Base-by-base conservation (phyloP, 2,113 vertebrate genomes). In the Rissa tridactyla region DNA sequence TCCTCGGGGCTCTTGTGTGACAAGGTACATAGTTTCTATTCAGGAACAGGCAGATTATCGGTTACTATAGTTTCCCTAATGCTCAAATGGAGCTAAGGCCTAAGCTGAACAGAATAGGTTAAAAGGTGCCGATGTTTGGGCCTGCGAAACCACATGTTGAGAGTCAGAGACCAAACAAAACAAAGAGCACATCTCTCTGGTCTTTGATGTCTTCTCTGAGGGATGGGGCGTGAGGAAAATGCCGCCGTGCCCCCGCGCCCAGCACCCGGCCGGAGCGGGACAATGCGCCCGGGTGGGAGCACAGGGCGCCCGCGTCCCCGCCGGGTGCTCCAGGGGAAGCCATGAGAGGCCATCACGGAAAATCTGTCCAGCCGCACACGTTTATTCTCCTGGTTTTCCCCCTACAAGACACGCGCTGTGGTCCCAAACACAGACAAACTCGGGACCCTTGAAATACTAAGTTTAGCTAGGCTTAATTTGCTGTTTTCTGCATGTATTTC, bases 11-110 rank as follows among this genome's bases (percentile, higher is more conserved):
- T 98, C 99, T 98, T 98, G 98, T 99, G 99, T 98, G 99, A 99
- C 99, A 99, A 99, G 99, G 99, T 99, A 99, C 99, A 99, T 99
- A 99, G 99, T 99, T 99, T 99, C 99, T 99, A 99, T 99, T 99
- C 99, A 99, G 98, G 96, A 91, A 98, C 98, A 98, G 98, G 98
- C 99, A 99, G 99, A 99, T 99, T 99, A 99, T 99, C 98, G 98
- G 99, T 99, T 99, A 99, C 99, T 99, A 99, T 99, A 99, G 99
- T 99, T 99, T 99, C 99, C 98, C 99, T 99, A 99, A 99, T 99
- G 99, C 99, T 98, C 98, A 99, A 99, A 99, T 98, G 99, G 98
- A 99, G 99, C 98, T 98, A 93, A 98, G 98, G 98, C 98, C 99
- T 99, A 99, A 99, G 99, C 99, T 99, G 98, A 98, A 99, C 99